Conservation (phyloP, 2,113 vertebrate species). For the Marcusenius ussheri region DNA sequence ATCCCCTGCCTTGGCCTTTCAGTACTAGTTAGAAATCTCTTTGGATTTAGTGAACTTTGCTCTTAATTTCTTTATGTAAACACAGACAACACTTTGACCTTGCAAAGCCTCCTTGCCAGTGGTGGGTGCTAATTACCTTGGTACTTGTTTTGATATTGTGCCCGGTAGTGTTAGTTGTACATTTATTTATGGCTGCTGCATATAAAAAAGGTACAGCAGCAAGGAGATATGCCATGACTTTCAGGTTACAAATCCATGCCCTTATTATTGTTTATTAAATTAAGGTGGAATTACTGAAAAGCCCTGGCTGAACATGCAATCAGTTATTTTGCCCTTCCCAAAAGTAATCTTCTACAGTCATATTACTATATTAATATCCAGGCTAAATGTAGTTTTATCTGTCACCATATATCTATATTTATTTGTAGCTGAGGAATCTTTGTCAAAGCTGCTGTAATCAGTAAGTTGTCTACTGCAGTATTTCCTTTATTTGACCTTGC, state of each 20-base stretch:
- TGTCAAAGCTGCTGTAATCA: background rate
- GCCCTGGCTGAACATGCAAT: background rate
- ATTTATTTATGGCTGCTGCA: background rate
- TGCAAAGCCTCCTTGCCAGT: background rate
- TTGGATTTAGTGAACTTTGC: background rate
- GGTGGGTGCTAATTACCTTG: background rate
- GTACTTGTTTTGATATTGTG: background rate
- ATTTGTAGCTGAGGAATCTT: constrained; percentile 1
- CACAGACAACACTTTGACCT: background rate
- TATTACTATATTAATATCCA: constrained; percentile 1
- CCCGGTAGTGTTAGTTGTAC: constrained; percentile 3
- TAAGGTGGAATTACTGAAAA: constrained; percentile 8
- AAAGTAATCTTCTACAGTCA: background rate
- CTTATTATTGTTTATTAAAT: constrained; percentile 1
- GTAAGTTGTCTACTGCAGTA: background rate
- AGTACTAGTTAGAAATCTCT: background rate
- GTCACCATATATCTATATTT: background rate
- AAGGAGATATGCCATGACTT: background rate
- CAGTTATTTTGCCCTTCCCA: background rate
- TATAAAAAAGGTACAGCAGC: background rate
- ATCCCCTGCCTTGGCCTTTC: background rate
- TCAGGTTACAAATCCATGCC: background rate
- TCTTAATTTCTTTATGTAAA: background rate
- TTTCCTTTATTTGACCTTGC: constrained; percentile 6
- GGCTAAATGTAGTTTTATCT: constrained; percentile 8